These are phyloP conservation scores for Anarsia innoxiella DNA, from an alignment of 2,888 invertebrate genomes.

Conservation along the genomic window DNA sequence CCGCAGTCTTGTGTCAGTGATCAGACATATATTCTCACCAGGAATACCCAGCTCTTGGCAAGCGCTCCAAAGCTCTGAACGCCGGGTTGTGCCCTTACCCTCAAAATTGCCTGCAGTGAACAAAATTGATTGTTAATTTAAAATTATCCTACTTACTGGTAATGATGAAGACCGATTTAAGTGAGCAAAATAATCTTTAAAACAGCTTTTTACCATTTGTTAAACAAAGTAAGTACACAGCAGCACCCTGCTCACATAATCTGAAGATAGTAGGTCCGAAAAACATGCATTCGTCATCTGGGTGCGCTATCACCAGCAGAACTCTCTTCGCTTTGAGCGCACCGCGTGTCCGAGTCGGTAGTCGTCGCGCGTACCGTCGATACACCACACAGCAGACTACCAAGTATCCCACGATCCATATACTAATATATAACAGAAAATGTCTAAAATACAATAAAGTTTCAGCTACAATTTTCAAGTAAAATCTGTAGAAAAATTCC, in stretches of 20 bases:
- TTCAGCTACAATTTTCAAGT: conserved; percentile 51
- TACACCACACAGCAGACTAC: conserved; percentile 66
- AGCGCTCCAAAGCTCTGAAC: conserved; percentile 87
- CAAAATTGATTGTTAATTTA: too few relatives aligned
- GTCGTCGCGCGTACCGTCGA: conserved; percentile 66
- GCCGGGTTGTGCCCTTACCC: conserved; percentile 77
- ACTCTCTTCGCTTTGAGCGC: conserved; percentile 76
- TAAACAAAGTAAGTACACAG: conserved; percentile 88
- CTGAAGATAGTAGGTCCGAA: conserved; percentile 93
- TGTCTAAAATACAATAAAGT: conserved; percentile 52
- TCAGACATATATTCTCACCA: conserved; percentile 82
- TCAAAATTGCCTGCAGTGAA: conserved; percentile 79
- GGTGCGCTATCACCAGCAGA: conserved; percentile 93
- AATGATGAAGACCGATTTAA: too few relatives aligned
- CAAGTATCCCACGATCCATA: conserved; percentile 72
- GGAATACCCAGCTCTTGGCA: conserved; percentile 87
- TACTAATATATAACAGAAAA: conserved; percentile 62
- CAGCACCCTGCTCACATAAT: conserved; percentile 78
- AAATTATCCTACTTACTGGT: too few relatives aligned
- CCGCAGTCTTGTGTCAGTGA: conserved; percentile 81
- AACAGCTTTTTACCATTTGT: conserved; percentile 90
- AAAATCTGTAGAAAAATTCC: conserved; percentile 48
- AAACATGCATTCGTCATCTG: conserved; percentile 99
- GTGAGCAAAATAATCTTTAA: too few relatives aligned
- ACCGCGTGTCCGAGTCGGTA: conserved; percentile 64